These are phyloP conservation scores for Agrilus planipennis DNA, from an alignment of 1,140 invertebrate genomes.

Conservation along the genomic window DNA sequence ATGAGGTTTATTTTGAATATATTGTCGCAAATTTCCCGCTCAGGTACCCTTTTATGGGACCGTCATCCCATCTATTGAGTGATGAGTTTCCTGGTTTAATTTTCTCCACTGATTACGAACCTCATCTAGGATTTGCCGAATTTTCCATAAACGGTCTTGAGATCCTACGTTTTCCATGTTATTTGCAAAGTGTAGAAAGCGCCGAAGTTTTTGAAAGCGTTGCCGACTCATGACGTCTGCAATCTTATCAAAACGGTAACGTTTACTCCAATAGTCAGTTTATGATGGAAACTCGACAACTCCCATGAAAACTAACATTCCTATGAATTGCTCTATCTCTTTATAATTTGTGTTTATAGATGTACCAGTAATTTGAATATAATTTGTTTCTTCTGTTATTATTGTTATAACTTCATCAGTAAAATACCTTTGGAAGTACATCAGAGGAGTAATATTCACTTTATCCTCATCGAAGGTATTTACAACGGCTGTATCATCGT, in stretches of 20 bases:
- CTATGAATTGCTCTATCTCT: conserved; percentile 1
- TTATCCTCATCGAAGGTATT: too few species aligned
- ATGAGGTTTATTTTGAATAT: conserved; percentile 28
- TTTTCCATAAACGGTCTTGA: conserved; percentile 26
- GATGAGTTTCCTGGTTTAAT: conserved; percentile 22
- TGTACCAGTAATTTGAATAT: too few species aligned
- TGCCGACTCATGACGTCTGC: conserved; percentile 25
- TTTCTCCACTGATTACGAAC: conserved; percentile 24
- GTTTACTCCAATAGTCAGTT: conserved; percentile 11
- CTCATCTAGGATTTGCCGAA: conserved; percentile 24
- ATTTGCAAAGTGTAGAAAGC: conserved; percentile 25
- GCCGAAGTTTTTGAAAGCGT: conserved; percentile 21
- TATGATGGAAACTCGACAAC: conserved; percentile 7
- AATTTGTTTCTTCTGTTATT: too few species aligned
- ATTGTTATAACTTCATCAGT: too few species aligned
- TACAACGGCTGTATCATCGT: too few species aligned
- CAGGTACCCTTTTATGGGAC: conserved; percentile 35
- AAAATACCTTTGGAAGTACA: too few species aligned
- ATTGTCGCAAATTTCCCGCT: conserved; percentile 30
- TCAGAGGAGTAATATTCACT: too few species aligned
- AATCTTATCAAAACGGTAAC: conserved; percentile 15
- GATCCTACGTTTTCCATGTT: conserved; percentile 14
- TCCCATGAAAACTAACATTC: not conserved
- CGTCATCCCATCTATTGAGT: conserved; percentile 35
- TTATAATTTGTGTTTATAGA: conserved; percentile 3